Base-by-base conservation (phyloP, 2,113 vertebrate species). In the Phoenicopterus ruber region DNA sequence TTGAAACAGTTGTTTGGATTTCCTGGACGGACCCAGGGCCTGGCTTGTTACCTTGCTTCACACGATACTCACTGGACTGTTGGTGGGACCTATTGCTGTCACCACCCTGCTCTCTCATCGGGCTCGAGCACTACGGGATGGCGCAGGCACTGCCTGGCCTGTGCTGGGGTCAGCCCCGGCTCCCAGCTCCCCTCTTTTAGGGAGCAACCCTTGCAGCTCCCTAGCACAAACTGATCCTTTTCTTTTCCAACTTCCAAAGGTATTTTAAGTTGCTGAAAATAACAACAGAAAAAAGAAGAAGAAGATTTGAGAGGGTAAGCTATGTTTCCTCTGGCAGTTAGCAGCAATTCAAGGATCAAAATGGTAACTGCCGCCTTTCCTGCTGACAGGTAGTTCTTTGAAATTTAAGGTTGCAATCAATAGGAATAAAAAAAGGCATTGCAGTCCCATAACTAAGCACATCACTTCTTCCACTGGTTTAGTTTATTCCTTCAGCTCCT, bases 31-130 rank as follows among this genome's bases (percentile, higher is more conserved):
- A 58, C 3, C 13, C 13, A 49, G 25, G 22, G 24, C 5, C 6
- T 57, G 20, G 18, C 11, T 86, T 71, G 4, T 34, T 55, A 71
- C 12, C 10, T 87, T 65, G 11, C 22, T 80, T 90, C 10, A 42
- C 8, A 3, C 42, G 9, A 34, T 36, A 46, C 7, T 34, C 44
- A 49, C 14, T 16, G 32, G 36, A 18, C 52, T 10, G 16, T 34
- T 61, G 19, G 46, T 57, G 34, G 36, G 21, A 76, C 17, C 5
- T 47, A 2, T 15, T 74, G 28, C 44, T 78, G 28, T 67, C 42
- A 77, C 6, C 1, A 2, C 5, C 5, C 34, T 54, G 4, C 13
- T 42, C 11, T 61, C 11, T 50, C 29, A 44, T 42, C 6, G 0
- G 4, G 3, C 38, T 50, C n/a, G 61, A 22, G 25, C 22, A 28